Evolutionary conservation across 1,140 invertebrate genomes (phyloP), one percentile per base, ranked within the genome.

Genomic region (Dermatophagoides farinae): DNA sequence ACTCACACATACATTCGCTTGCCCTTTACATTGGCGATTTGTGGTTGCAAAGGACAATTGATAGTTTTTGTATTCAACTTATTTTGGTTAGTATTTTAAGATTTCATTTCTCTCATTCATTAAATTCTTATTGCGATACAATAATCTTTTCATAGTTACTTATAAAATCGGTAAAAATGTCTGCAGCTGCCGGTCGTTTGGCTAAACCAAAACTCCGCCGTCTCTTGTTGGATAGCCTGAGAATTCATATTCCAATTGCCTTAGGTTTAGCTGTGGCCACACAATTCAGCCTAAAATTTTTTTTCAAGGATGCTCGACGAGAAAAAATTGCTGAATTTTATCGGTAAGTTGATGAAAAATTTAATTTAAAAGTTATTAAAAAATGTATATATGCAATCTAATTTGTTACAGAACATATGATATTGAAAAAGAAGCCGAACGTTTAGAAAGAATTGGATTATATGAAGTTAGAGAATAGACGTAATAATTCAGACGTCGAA

Each of bases 391-490:
- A 53, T 22, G 2, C 4, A 53, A 5, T 39, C n/a, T 1, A 12
- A 39, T 55, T 55, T 14, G n/a, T 44, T 12, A 55, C 53, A 55
- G 53, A 55, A 55, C 53, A 18, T 55, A 55, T 44, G 53, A 55
- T 55, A 31, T 38, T 55, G 53, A 55, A 44, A 23, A 14, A 18
- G 53, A 55, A 44, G 41, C 16, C 14, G 53, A 16, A 14, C 53
- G 53, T 20, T 23, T 55, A 25, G 14, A 23, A n/a, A 23, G 25
- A 18, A 55, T 55, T 14, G 53, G 53, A 55, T 25, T 55, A 1
- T 55, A 6, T 18, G 31, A 55, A 23, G 4, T 6, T 39, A 55
- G 39, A 23, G 53, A 38, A 31, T 31, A 31, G 8, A 2, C 2
- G 2, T 31, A 31, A 31, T 31, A 8, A 31, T 31, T 2, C 8